A percentile compares a stretch with the other conserved stretches of the same genome.
phyloP scores from a whole-genome alignment of 2,113 vertebrate genomes.

The Oxyruncus cristatus region DNA sequence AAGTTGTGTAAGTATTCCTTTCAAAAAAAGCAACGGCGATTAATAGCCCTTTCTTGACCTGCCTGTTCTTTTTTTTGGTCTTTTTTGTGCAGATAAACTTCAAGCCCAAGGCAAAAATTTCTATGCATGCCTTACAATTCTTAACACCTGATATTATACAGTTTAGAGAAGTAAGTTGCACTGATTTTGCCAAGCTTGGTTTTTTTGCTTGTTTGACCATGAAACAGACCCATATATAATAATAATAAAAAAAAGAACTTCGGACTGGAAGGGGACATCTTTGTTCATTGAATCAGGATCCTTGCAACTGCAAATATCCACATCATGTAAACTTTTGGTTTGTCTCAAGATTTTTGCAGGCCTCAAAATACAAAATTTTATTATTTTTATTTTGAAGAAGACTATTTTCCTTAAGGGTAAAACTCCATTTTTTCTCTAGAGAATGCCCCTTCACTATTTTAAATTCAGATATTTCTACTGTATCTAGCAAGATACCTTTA shows the following conservation, averaged over 20 bases:
- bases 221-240: background rate
- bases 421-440: background rate
- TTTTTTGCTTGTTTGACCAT: background rate
- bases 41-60: background rate
- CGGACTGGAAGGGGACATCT: background rate
- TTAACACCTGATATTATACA: background rate
- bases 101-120: background rate
- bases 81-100: background rate
- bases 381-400: background rate
- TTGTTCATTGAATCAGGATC: background rate
- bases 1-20: background rate
- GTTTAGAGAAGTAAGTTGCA: background rate
- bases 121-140: background rate
- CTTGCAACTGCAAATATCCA: background rate
- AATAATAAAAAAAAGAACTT: background rate
- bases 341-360: background rate
- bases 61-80: background rate
- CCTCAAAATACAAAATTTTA: background rate
- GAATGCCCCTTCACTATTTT: background rate
- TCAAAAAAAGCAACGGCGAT: fast-evolving
- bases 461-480: background rate
- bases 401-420: background rate
- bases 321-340: background rate
- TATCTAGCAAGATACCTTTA: background rate
- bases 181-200: background rate